Base-by-base conservation (phyloP, 1,140 invertebrate genomes). In the Neodiprion fabricii region DNA sequence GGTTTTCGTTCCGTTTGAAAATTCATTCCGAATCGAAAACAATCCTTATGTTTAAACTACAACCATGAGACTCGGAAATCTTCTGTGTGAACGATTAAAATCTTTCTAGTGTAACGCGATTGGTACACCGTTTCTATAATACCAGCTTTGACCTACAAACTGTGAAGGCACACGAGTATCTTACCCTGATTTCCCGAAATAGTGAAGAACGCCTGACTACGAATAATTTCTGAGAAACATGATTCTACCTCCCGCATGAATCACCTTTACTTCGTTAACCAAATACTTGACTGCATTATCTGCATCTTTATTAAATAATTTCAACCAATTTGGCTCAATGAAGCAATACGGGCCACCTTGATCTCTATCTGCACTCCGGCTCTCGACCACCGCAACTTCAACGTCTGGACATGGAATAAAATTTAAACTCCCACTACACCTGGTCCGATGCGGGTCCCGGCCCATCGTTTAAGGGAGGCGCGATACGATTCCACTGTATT, bases 301-400 rank as follows among this genome's bases (percentile, higher is more conserved):
- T 40, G 11, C 53, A 61, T 17, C 53, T 61, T 61, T 61, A 61
- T 61, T 61, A 61, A 61, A 17, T 17, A 12, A 61, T 61, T 61
- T 17, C 53, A 17, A 17, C 53, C 53, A 61, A 61, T 61, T 61
- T 61, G 53, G 53, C n/a, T 17, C 53, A 61, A 61, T 61, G n/a
- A 61, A 61, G 53, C 53, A 14, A 61, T 61, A 61, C 53, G 53
- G 53, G 53, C 53, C 53, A 61, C 53, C 53, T 61, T 61, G 53
- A 61, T 61, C 4, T 12, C 53, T 61, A 61, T 61, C 53, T 61
- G 53, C 53, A 61, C 11, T 61, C 53, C 53, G 53, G n/a, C 11
- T 17, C 53, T 61, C 8, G 53, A 14, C 53, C 9, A 61, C 53
- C 53, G 53, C 53, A 61, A 17, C 11, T 61, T 17, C 53, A 17